Conservation (phyloP, 2,888 invertebrate genomes). For the Aspidiotus destructor region DNA sequence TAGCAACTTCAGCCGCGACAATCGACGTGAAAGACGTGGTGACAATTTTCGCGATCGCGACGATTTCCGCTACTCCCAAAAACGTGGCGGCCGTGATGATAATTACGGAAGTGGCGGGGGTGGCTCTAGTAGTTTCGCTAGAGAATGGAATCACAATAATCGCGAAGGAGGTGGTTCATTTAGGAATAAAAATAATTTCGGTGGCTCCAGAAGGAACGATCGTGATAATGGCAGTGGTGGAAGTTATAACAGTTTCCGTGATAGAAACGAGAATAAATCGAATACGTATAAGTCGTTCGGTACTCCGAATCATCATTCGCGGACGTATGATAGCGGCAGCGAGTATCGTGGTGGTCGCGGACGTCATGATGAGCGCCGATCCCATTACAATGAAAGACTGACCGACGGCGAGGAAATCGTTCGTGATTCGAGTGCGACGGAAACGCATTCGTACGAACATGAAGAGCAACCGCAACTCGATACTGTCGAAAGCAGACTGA, state of each 20-base stretch:
- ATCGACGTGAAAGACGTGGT: constrained; percentile 13
- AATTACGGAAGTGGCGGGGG: background rate
- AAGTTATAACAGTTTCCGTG: constrained; percentile 10
- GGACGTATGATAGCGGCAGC: background rate
- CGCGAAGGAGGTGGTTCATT: background rate
- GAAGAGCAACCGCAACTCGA: background rate
- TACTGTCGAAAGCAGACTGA: constrained; percentile 8
- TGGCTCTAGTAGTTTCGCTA: background rate
- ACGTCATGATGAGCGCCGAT: background rate
- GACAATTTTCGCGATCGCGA: constrained; percentile 6
- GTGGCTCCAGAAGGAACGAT: background rate
- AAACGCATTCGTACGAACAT: background rate
- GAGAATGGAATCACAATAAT: background rate
- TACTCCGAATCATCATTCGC: constrained; percentile 1
- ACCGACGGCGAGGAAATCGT: background rate
- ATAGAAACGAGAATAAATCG: constrained; percentile 5
- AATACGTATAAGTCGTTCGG: background rate
- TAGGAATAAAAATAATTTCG: constrained; percentile 9
- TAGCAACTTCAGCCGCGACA: background rate
- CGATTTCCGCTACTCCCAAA: constrained; percentile 6
- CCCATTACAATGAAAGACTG: constrained; percentile 20
- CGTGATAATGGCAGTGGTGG: constrained; percentile 16
- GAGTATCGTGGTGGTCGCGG: background rate
- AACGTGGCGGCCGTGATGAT: constrained; percentile 8
- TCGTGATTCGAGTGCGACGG: constrained; percentile 3